Percentiles rank a stretch among this genome's conserved stretches.
phyloP scores from a whole-genome alignment of 1,140 invertebrate genomes.

The Aphidius ervi region DNA sequence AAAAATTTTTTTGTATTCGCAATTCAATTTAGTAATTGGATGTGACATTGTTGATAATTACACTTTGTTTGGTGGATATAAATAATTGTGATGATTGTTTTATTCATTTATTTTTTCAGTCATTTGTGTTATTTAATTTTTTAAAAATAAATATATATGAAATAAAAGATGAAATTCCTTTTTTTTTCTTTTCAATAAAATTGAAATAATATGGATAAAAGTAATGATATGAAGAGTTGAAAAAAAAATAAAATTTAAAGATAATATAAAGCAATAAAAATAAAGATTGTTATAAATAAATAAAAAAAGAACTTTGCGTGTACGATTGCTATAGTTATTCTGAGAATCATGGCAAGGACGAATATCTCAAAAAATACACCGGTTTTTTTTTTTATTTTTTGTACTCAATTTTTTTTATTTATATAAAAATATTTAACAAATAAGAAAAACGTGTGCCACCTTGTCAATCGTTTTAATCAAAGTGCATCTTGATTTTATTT shows the following conservation, averaged over 20 bases:
- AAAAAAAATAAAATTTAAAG: conserved; percentile 7
- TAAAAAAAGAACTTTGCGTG: conserved; percentile 19
- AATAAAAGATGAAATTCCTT: too few species aligned
- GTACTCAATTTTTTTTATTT: too few species aligned
- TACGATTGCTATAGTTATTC: conserved; percentile 30
- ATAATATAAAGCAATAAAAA: neutral
- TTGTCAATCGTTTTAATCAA: too few species aligned
- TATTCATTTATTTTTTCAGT: too few species aligned
- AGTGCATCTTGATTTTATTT: too few species aligned
- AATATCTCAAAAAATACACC: neutral
- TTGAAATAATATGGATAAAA: conserved; percentile 23
- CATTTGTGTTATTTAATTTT: too few species aligned
- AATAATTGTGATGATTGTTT: too few species aligned
- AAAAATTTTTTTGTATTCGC: conserved; percentile 16
- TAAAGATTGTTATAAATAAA: neutral
- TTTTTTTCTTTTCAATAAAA: neutral
- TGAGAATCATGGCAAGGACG: conserved; percentile 37
- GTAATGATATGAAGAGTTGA: neutral
- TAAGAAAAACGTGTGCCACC: too few species aligned
- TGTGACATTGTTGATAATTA: conserved; percentile 46
- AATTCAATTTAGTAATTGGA: conserved; percentile 49
- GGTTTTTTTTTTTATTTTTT: too few species aligned
- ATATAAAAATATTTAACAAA: too few species aligned
- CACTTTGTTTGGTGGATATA: conserved; percentile 23
- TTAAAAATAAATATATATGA: conserved; percentile 5